Conservation (phyloP, 1,140 invertebrate species). For the Atta cephalotes region DNA sequence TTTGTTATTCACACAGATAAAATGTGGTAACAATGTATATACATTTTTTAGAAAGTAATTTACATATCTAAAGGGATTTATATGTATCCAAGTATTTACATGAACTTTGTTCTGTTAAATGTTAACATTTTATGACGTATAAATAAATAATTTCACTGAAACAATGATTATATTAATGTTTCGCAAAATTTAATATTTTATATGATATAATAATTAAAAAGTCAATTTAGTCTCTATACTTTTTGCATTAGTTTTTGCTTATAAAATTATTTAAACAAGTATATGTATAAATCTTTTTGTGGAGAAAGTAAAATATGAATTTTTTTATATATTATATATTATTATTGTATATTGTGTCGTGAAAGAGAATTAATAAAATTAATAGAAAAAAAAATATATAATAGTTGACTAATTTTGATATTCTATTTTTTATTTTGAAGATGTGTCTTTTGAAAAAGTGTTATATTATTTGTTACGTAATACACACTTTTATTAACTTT, state of each 20-base stretch:
- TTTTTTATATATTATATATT: background rate
- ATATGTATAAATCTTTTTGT: background rate
- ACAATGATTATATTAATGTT: background rate
- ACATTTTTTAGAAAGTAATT: background rate
- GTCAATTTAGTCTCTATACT: background rate
- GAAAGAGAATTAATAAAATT: background rate
- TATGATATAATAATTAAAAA: background rate
- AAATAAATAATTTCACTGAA: constrained; percentile 8
- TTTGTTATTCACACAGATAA: background rate
- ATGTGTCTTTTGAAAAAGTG: background rate
- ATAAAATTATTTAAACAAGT: background rate
- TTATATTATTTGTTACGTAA: background rate
- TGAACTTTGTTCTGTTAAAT: background rate
- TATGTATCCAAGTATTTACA: background rate
- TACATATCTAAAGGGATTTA: constrained; percentile 3
- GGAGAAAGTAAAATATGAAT: background rate
- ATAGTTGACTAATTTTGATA: too few relatives aligned
- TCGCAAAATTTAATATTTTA: background rate
- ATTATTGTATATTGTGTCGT: background rate
- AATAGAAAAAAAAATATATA: background rate
- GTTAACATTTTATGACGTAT: background rate
- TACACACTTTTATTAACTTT: background rate
- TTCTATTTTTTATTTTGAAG: background rate
- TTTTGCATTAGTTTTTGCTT: background rate
- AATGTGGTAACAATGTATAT: background rate